phyloP scores from a whole-genome alignment of 2,113 vertebrate species.

The Perca schrenkii region DNA sequence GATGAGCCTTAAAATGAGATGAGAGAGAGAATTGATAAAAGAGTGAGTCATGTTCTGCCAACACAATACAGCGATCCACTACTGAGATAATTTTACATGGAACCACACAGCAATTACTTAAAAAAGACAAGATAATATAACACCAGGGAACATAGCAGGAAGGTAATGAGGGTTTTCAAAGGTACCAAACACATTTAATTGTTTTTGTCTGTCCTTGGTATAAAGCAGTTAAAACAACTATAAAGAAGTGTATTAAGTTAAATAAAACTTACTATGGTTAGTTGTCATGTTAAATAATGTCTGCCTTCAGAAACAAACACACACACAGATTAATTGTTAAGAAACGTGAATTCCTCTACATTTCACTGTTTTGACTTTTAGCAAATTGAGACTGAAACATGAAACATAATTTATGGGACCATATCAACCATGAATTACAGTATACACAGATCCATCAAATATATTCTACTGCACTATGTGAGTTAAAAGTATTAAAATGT shows the following conservation, averaged over 20 bases:
- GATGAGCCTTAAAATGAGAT: slow-evolving; percentile 11
- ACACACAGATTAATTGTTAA: too few relatives aligned
- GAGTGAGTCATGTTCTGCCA: slow-evolving; percentile 13
- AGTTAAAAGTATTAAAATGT: neutral
- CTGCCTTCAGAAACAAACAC: neutral
- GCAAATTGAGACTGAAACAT: neutral
- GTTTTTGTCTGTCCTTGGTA: neutral
- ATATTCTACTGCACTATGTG: neutral
- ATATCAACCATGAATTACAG: neutral
- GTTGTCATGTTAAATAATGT: too few relatives aligned
- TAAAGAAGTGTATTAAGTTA: neutral
- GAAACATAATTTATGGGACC: neutral
- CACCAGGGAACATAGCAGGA: neutral
- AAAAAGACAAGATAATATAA: neutral
- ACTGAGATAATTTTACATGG: slow-evolving; percentile 7
- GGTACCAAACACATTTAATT: neutral
- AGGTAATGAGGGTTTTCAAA: neutral
- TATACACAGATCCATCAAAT: neutral
- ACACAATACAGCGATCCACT: too few relatives aligned
- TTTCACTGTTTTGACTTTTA: neutral
- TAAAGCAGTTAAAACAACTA: neutral
- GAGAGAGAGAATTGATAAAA: slow-evolving; percentile 11
- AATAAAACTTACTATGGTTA: neutral
- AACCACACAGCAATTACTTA: neutral
- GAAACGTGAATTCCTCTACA: neutral